phyloP scores from a whole-genome alignment of 2,113 vertebrate species.

The Emydura subglobosa region DNA sequence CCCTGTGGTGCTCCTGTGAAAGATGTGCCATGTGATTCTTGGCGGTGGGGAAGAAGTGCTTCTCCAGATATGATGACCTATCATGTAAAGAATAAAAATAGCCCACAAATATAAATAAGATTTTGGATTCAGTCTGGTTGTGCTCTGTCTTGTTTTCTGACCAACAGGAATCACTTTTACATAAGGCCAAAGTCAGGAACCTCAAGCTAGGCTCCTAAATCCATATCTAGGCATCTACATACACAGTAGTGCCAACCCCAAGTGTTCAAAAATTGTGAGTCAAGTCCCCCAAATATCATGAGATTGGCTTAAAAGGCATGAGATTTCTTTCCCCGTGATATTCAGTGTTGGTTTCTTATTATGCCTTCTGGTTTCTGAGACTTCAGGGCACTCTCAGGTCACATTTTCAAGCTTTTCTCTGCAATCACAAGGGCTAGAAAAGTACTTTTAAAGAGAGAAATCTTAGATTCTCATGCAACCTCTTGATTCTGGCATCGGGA shows the following conservation, averaged over 20 bases:
- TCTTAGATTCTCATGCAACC: neutral
- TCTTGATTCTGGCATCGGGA: neutral
- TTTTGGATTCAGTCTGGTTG: neutral
- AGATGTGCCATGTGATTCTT: neutral
- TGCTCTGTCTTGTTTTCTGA: neutral
- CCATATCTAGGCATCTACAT: neutral
- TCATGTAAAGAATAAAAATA: neutral
- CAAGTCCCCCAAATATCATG: neutral
- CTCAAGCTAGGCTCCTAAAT: neutral
- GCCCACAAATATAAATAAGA: neutral
- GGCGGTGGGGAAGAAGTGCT: too few relatives aligned
- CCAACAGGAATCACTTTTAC: neutral
- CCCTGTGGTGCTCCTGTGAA: neutral
- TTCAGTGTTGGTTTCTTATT: neutral
- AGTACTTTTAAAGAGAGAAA: neutral
- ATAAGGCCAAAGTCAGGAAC: neutral
- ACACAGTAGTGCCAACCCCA: neutral
- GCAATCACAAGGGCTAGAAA: neutral
- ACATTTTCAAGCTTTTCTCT: neutral
- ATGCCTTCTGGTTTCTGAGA: neutral
- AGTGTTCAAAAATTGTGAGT: fast-evolving
- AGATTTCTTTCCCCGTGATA: neutral
- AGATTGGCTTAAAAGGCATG: neutral
- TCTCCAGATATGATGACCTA: neutral
- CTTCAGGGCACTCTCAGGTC: neutral